These are phyloP conservation scores for Lerema accius DNA, from an alignment of 1,140 invertebrate species.

Conservation along the genomic window DNA sequence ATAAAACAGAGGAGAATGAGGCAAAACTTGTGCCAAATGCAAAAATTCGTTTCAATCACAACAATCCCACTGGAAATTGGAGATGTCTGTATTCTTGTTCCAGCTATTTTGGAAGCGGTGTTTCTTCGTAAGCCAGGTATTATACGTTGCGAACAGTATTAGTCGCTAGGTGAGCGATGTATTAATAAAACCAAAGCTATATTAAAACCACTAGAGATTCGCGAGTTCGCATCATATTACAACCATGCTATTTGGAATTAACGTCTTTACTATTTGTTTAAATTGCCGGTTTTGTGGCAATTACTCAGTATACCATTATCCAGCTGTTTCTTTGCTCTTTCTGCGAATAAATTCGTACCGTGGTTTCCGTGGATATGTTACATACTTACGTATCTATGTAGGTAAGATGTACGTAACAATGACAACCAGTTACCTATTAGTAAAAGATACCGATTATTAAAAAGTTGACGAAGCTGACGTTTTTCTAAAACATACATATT, in stretches of 20 bases:
- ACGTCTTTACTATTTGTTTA: constrained; percentile 19
- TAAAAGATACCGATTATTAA: no score
- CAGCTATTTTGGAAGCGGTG: constrained; percentile 51
- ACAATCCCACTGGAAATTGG: constrained; percentile 44
- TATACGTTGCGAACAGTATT: constrained; percentile 47
- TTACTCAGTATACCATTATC: not conserved
- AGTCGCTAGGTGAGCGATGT: constrained; percentile 56
- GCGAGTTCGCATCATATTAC: constrained; percentile 57
- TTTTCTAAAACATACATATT: no score
- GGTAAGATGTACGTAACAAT: no score
- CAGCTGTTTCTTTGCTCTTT: not conserved
- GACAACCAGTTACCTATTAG: no score
- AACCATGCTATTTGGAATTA: constrained; percentile 26
- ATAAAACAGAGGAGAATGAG: constrained; percentile 43
- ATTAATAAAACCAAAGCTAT: constrained; percentile 66
- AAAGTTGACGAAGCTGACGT: no score
- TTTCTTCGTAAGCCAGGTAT: constrained; percentile 55
- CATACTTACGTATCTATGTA: no score
- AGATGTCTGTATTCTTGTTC: constrained; percentile 51
- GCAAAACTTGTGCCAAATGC: constrained; percentile 34
- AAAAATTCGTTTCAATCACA: constrained; percentile 41
- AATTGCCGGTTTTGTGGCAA: constrained; percentile 7
- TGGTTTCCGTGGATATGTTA: not conserved
- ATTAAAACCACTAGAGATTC: constrained; percentile 60
- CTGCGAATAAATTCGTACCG: not conserved